Conservation (phyloP, 2,113 vertebrate species). For the Bagarius yarrelli region DNA sequence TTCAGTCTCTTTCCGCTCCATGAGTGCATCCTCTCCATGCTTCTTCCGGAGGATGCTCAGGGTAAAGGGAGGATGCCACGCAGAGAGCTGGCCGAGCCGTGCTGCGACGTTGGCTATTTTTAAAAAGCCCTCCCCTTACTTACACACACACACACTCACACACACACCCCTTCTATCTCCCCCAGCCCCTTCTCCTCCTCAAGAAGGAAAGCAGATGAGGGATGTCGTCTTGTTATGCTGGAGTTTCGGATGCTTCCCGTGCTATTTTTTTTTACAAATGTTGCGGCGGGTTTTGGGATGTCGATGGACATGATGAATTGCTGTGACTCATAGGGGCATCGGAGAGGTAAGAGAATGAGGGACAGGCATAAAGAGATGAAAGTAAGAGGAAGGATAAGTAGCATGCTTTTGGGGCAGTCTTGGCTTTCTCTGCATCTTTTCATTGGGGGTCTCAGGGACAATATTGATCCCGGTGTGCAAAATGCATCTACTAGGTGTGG, state of each 20-base stretch:
- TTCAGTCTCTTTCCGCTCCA: slow-evolving; percentile 45
- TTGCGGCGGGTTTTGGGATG: slow-evolving; percentile 56
- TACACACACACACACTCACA: background rate
- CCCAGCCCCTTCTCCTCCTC: slow-evolving; percentile 34
- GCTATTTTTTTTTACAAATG: slow-evolving; percentile 31
- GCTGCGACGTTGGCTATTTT: slow-evolving; percentile 68
- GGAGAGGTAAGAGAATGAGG: slow-evolving; percentile 65
- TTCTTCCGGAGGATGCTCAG: slow-evolving; percentile 63
- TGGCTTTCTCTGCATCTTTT: slow-evolving; percentile 27
- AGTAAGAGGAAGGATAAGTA: slow-evolving; percentile 6
- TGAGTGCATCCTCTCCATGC: slow-evolving; percentile 53
- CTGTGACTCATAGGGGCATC: slow-evolving; percentile 66
- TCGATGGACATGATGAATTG: slow-evolving; percentile 61
- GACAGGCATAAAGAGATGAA: background rate
- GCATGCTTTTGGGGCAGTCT: background rate
- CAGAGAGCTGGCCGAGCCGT: slow-evolving; percentile 63
- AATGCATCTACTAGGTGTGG: background rate
- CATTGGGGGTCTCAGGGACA: background rate
- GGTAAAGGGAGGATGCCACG: slow-evolving; percentile 58
- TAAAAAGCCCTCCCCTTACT: slow-evolving; percentile 53
- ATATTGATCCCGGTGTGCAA: slow-evolving; percentile 22
- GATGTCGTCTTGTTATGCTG: slow-evolving; percentile 55
- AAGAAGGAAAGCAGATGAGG: slow-evolving; percentile 67
- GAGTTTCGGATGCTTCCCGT: slow-evolving; percentile 50
- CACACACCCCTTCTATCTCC: slow-evolving; percentile 2